Conservation (phyloP, 1,140 invertebrate genomes). For the Galleria mellonella region DNA sequence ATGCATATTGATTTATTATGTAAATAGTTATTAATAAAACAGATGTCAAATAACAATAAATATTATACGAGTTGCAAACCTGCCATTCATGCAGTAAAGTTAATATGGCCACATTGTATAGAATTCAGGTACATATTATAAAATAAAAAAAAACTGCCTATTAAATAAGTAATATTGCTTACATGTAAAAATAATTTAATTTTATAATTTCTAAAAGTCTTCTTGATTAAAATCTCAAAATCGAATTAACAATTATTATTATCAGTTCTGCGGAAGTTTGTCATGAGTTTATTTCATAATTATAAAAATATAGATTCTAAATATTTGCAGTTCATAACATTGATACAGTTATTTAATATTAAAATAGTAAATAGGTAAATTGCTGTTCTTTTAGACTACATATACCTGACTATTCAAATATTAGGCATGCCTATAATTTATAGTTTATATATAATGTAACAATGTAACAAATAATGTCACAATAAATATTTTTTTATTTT, state of each 20-base stretch:
- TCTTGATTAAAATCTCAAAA: constrained; percentile 39
- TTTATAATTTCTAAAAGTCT: constrained; percentile 57
- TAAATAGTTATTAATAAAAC: constrained; percentile 51
- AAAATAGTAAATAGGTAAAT: constrained; percentile 13
- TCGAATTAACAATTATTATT: constrained; percentile 22
- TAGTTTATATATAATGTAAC: constrained; percentile 25
- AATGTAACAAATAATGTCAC: constrained; percentile 28
- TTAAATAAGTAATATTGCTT: constrained; percentile 56
- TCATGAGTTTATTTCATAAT: constrained; percentile 33
- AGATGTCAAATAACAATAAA: constrained; percentile 54
- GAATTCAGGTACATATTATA: constrained; percentile 69
- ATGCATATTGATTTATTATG: constrained; percentile 63
- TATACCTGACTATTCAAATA: background rate
- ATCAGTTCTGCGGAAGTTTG: constrained; percentile 40
- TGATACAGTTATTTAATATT: constrained; percentile 22
- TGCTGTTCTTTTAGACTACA: background rate
- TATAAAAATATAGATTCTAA: constrained; percentile 54
- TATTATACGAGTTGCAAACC: constrained; percentile 31
- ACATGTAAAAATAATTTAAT: constrained; percentile 65
- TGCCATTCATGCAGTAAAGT: constrained; percentile 39
- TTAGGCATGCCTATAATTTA: background rate
- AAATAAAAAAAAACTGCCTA: constrained; percentile 32
- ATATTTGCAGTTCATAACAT: constrained; percentile 34
- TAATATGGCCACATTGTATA: constrained; percentile 66
- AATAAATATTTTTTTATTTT: constrained; percentile 10